Evolutionary conservation across 2,888 invertebrate genomes (phyloP), one percentile per base, ranked within the genome.

Genomic region (Hypsopygia costalis): DNA sequence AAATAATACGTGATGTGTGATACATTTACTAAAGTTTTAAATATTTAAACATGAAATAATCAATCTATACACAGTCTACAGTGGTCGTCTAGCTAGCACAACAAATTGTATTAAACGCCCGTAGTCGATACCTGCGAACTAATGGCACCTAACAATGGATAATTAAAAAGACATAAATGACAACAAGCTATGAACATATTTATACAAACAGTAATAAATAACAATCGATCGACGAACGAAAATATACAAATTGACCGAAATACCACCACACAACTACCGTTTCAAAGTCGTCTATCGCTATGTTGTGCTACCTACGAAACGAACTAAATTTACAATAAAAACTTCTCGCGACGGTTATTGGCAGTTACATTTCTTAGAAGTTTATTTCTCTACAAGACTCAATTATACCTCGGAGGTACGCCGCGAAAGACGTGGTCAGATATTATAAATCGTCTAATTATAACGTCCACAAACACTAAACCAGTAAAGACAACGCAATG

Each of bases 401-500:
- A 25, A n/a, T 10, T n/a, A 7, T 30, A 28, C 11, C 21, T 25
- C 8, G 11, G n/a, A 37, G 22, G 11, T 8, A 31, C 40, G 40
- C 33, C 46, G 33, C 31, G 20, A 44, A 42, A 31, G 38, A 40
- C 16, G 44, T 21, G 8, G 34, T 41, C n/a, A 37, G 28, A 30
- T 16, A 32, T 12, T 27, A 44, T 38, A n/a, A n/a, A n/a, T n/a
- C 25, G 34, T n/a, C 40, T 39, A 44, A 30, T n/a, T 41, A 34
- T 42, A 46, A 44, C 38, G 41, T 28, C n/a, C 36, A 41, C 38
- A 27, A 31, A 38, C 16, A 39, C 31, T 46, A 31, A 40, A 43
- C 41, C 36, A 11, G 21, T 12, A 7, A 35, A 41, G 28, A 43
- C 42, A 41, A 34, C 37, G 33, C 40, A 28, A 32, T 36, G 36